Conservation (phyloP, 2,888 invertebrate genomes). For the Phyto melanocephala region DNA sequence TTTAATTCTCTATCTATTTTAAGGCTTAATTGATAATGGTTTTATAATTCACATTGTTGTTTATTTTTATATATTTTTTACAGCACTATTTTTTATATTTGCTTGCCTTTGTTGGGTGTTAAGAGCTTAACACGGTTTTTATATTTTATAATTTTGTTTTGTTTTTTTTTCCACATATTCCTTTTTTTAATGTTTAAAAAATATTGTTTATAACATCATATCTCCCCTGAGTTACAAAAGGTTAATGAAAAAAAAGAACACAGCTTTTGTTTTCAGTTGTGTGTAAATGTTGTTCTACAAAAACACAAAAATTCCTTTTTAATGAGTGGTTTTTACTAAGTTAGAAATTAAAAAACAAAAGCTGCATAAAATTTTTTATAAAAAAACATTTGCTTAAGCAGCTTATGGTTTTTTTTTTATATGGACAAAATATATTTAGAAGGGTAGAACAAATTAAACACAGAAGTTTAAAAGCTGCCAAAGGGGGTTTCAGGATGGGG, state of each 20-base stretch:
- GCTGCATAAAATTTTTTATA: constrained; percentile 27
- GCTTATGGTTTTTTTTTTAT: constrained; percentile 58
- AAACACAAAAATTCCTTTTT: constrained; percentile 63
- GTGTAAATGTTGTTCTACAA: constrained; percentile 29
- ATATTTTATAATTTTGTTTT: background rate
- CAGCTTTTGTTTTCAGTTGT: constrained; percentile 18
- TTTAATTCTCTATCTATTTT: constrained; percentile 24
- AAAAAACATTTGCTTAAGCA: constrained; percentile 58
- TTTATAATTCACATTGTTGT: constrained; percentile 51
- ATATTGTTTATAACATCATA: constrained; percentile 22
- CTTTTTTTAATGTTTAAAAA: constrained; percentile 17
- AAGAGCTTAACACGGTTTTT: constrained; percentile 64
- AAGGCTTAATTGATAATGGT: constrained; percentile 61
- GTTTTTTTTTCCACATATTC: background rate
- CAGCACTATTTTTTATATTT: background rate
- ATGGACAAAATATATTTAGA: constrained; percentile 1
- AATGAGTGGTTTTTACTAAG: constrained; percentile 61
- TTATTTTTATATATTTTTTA: constrained; percentile 14
- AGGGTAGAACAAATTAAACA: background rate
- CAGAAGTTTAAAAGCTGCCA: background rate
- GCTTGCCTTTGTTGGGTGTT: constrained; percentile 56
- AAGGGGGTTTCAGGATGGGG: background rate
- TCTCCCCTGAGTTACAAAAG: constrained; percentile 40
- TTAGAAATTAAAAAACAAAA: constrained; percentile 42
- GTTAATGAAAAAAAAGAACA: constrained; percentile 40